Conservation (phyloP, 2,888 invertebrate species). For the Oxystoma pomonae region DNA sequence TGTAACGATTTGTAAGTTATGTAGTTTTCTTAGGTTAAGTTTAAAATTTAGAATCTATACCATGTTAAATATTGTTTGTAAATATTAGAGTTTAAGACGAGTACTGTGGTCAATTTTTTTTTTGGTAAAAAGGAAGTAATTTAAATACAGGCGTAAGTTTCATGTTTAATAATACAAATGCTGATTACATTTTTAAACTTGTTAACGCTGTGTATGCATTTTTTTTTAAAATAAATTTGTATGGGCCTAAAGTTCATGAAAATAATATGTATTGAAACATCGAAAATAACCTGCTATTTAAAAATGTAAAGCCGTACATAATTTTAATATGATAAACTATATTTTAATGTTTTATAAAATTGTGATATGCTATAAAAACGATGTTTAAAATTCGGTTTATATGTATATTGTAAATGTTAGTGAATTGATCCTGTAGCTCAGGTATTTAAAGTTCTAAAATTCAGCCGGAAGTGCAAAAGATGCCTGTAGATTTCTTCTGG, state of each 20-base stretch:
- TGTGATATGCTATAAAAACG: constrained; percentile 19
- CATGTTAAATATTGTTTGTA: constrained; percentile 36
- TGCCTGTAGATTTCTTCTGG: too few species aligned
- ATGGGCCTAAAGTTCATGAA: background rate
- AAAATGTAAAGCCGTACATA: constrained; percentile 22
- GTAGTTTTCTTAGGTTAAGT: constrained; percentile 28
- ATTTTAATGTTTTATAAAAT: constrained; percentile 21
- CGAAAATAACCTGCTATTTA: constrained; percentile 6
- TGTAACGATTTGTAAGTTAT: constrained; percentile 44
- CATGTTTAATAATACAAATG: background rate
- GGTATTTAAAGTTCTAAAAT: background rate
- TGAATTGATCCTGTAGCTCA: background rate
- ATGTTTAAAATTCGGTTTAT: background rate
- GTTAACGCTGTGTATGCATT: background rate
- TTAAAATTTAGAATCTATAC: constrained; percentile 41
- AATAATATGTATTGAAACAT: constrained; percentile 15
- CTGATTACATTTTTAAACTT: background rate
- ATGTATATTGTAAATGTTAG: background rate
- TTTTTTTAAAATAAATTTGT: background rate
- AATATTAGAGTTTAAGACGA: constrained; percentile 31
- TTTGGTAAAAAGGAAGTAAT: constrained; percentile 27
- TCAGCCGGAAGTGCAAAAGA: background rate
- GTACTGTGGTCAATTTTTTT: constrained; percentile 42
- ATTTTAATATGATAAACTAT: background rate
- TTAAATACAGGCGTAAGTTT: constrained; percentile 20